Conservation (phyloP, 2,888 invertebrate species). For the Pristionchus entomophagus region DNA sequence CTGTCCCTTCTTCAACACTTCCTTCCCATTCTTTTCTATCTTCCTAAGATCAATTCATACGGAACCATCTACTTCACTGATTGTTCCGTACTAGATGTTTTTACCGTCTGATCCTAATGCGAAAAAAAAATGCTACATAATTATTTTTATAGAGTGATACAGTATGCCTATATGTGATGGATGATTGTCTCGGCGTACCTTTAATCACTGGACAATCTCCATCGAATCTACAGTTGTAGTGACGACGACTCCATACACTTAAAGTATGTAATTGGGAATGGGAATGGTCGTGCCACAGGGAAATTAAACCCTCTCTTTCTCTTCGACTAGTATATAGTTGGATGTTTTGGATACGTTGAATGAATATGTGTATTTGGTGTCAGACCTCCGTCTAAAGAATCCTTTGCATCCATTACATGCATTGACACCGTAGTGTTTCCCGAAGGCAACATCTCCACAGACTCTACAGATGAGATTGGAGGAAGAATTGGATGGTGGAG, state of each 20-base stretch:
- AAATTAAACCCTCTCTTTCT: too few species aligned
- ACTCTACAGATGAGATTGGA: constrained; percentile 59
- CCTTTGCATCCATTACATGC: constrained; percentile 68
- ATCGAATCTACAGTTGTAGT: constrained; percentile 70
- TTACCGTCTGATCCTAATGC: too few species aligned
- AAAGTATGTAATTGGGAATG: constrained; percentile 37
- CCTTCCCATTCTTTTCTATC: background rate
- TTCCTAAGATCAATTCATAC: too few species aligned
- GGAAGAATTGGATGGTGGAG: background rate
- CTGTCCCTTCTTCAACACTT: background rate
- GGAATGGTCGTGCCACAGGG: too few species aligned
- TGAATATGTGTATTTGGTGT: too few species aligned
- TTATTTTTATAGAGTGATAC: too few species aligned
- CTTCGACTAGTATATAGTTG: too few species aligned
- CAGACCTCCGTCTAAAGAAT: constrained; percentile 57
- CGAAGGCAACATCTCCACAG: constrained; percentile 66
- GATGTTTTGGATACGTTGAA: too few species aligned
- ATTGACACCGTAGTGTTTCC: constrained; percentile 67
- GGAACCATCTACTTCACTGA: too few species aligned
- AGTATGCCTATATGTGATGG: too few species aligned
- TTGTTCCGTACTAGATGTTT: too few species aligned
- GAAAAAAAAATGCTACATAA: too few species aligned
- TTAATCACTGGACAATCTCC: constrained; percentile 71
- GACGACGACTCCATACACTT: constrained; percentile 68
- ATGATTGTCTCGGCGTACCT: constrained; percentile 41